Base-by-base conservation (phyloP, 2,888 invertebrate species). In the Chrysomela aeneicollis region DNA sequence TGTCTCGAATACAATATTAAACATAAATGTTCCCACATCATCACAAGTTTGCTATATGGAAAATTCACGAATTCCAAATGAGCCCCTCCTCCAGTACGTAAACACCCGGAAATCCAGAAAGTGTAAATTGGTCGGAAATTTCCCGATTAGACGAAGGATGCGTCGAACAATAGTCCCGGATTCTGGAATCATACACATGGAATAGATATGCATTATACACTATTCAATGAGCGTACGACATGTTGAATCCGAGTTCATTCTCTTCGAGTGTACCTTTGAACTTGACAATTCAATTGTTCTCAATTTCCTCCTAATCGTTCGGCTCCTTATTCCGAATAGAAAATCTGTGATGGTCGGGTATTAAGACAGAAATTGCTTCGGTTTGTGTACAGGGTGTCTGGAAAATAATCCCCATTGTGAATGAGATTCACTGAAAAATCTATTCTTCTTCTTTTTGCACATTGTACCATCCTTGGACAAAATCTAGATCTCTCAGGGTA, bases 261-360 rank as follows among this genome's bases (percentile, higher is more conserved):
- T 50, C 22, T 47, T 78, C 78, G 74, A 79, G 79, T 78, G 75
- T 77, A 76, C 78, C 79, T 80, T 80, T 80, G 79, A 79, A 80
- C 78, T 77, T 80, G 79, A 80, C 80, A 79, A 80, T 78, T 73
- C 78, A 79, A 79, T 80, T 80, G 79, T 80, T 77, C 78, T 73
- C 75, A 78, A 75, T 75, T 74, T 76, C 75, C 75, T 73, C 72
- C 68, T 74, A 73, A 73, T 75, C 74, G 70, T 70, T 67, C 61
- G 61, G 67, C 67, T 67, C 67, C 69, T 70, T 71, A 64, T 54
- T 65, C 64, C 66, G 68, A 67, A 68, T 68, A 64, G 66, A 70
- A 68, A 69, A 59, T 69, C 60, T 64, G 59, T 61, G 50, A 58
- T 50, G 59, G 3, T 18, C 22, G 5, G n/a, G 22, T 59, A 35